Base-by-base conservation (phyloP, 2,797 vertebrate genomes). In the Lagorchestes hirsutus region DNA sequence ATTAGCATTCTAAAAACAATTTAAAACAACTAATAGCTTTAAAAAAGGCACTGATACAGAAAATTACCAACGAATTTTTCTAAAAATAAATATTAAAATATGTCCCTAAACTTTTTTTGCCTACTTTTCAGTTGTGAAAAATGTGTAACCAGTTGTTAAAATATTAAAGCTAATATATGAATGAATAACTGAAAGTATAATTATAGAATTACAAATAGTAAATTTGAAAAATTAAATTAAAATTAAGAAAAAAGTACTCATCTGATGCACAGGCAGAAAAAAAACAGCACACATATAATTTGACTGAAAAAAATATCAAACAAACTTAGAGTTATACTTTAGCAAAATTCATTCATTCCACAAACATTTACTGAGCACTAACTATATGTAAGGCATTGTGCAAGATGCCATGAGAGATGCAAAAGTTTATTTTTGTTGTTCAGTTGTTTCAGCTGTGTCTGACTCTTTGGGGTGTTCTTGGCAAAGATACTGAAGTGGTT, bases 71-170 rank as follows among this genome's bases (percentile, higher is more conserved):
- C 2, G 18, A 27, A 82, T 90, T 90, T 93, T 54, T 90, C 52
- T 50, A 94, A 92, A 58, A 0, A 3, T 56, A 74, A 40, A 18
- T 22, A 54, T 54, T 62, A 62, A 92, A 87, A 91, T 59, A 54
- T 90, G 54, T 52, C 18, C 62, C 54, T 34, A 93, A 82, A 67
- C 5, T 55, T 56, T 27, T 58, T 59, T 54, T 50, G 57, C 55
- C 50, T 57, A 24, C 91, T 91, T 91, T 54, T 46, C 74, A 59
- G 54, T 29, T n/a, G 29, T 92, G 34, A 91, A 95, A 95, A 87
- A 62, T 46, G 54, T 50, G 54, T 91, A 87, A 50, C n/a, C 59
- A 74, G 57, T 29, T n/a, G 29, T 92, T 54, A 87, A 96, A 90
- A 62, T n/a, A 62, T 67, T 57, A 13, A 94, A 57, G 50, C 90